A percentile compares a stretch with the other conserved stretches of the same genome.
Evolutionary conservation across 1,140 invertebrate species (phyloP).

Genomic region (Drosophila malerkotliana): DNA sequence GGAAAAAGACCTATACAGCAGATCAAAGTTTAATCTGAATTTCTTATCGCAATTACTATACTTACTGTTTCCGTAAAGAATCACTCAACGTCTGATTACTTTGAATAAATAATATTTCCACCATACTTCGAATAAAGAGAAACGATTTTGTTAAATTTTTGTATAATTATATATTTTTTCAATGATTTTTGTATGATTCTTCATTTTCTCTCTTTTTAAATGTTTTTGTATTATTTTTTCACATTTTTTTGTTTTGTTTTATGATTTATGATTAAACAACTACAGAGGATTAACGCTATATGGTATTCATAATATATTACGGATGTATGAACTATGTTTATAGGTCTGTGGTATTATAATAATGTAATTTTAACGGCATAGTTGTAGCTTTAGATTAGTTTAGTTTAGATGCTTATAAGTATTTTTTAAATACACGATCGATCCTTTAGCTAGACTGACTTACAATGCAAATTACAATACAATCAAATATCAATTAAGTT

Average conservation of each 20-base stretch:
- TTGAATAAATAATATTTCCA: background rate
- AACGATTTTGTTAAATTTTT: slow-evolving; percentile 35
- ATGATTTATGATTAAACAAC: slow-evolving; percentile 76
- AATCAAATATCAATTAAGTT: slow-evolving; percentile 60
- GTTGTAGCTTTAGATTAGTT: slow-evolving; percentile 64
- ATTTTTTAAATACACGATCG: slow-evolving; percentile 56
- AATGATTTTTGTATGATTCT: slow-evolving; percentile 54
- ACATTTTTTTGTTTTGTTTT: slow-evolving; percentile 42
- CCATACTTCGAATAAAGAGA: background rate
- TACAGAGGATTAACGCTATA: slow-evolving; percentile 81
- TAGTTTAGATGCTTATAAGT: slow-evolving; percentile 60
- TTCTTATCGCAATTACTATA: background rate
- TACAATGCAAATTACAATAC: slow-evolving; percentile 63
- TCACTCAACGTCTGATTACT: background rate
- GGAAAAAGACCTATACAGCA: background rate
- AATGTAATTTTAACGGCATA: slow-evolving; percentile 76
- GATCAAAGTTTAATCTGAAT: background rate
- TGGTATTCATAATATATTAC: slow-evolving; percentile 67
- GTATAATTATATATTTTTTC: slow-evolving; percentile 78
- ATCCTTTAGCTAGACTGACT: slow-evolving; percentile 49
- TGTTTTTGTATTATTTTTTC: slow-evolving; percentile 40
- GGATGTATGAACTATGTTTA: slow-evolving; percentile 67
- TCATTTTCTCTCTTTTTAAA: slow-evolving; percentile 27
- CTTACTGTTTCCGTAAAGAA: background rate
- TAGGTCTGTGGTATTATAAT: slow-evolving; percentile 57